These are phyloP conservation scores for Zenarchopterus dispar DNA, from an alignment of 2,797 vertebrate genomes.

Conservation along the genomic window DNA sequence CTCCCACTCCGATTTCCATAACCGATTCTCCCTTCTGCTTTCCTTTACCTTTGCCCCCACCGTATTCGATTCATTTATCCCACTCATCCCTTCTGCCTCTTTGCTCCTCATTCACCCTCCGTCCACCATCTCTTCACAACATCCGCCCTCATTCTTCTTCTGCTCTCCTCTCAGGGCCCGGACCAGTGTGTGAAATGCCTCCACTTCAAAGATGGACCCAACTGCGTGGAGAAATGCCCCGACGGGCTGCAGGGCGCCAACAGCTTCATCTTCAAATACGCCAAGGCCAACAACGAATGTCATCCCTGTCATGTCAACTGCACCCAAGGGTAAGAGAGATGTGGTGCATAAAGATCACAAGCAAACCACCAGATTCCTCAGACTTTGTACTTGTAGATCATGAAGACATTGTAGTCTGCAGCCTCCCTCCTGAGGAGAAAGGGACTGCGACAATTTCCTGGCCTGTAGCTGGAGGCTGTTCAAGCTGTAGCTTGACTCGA, in stretches of 20 bases:
- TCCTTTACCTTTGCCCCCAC: constrained; percentile 16
- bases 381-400: too few species aligned
- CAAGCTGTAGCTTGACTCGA: constrained; percentile 17
- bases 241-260: constrained; percentile 94
- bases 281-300: constrained; percentile 93
- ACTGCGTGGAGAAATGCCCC: constrained; percentile 96
- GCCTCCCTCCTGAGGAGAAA: background rate
- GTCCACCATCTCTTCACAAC: constrained; percentile 2
- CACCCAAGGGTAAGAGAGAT: constrained; percentile 90
- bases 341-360: constrained; percentile 8
- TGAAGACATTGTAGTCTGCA: too few species aligned
- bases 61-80: constrained; percentile 2
- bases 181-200: constrained; percentile 94
- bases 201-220: constrained; percentile 96
- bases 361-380: too few species aligned
- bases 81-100: constrained; percentile 18
- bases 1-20: constrained; percentile 1
- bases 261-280: constrained; percentile 97
- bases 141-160: constrained; percentile 19
- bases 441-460: background rate
- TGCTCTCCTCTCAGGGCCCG: constrained; percentile 83
- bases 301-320: constrained; percentile 95
- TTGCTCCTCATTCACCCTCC: constrained; percentile 24
- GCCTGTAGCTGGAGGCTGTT: constrained; percentile 15
- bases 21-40: constrained; percentile 14